phyloP scores from a whole-genome alignment of 2,888 invertebrate species.

The Tupiocoris notatus region DNA sequence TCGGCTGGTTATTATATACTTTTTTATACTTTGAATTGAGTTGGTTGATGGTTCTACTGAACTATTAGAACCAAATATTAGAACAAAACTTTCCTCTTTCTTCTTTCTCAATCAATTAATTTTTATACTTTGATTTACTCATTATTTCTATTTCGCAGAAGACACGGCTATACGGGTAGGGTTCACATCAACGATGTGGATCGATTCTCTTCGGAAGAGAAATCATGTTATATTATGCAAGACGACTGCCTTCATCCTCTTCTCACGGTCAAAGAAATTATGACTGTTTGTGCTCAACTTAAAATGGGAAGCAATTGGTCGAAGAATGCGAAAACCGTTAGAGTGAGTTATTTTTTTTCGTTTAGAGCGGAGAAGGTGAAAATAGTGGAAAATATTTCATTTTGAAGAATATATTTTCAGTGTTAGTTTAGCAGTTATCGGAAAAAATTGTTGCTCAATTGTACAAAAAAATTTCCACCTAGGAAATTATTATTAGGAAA shows the following conservation, averaged over 20 bases:
- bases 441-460: too few species aligned
- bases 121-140: background rate
- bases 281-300: slow-evolving; percentile 81
- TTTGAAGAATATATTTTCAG: too few species aligned
- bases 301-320: slow-evolving; percentile 71
- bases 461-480: too few species aligned
- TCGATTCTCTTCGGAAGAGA: slow-evolving; percentile 2
- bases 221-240: slow-evolving; percentile 78
- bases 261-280: slow-evolving; percentile 80
- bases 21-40: too few species aligned
- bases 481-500: too few species aligned
- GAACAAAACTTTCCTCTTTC: background rate
- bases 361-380: too few species aligned
- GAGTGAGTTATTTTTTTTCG: slow-evolving; percentile 53
- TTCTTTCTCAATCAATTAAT: too few species aligned
- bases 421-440: too few species aligned
- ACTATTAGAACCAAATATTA: background rate
- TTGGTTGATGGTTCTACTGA: too few species aligned
- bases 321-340: slow-evolving; percentile 62
- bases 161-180: slow-evolving; percentile 12
- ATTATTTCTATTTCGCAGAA: background rate
- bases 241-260: slow-evolving; percentile 77
- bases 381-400: too few species aligned
- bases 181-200: slow-evolving; percentile 30
- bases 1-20: too few species aligned